These are phyloP conservation scores for Eulemur macaco DNA, from an alignment of 2,113 vertebrate species.

Conservation along the genomic window DNA sequence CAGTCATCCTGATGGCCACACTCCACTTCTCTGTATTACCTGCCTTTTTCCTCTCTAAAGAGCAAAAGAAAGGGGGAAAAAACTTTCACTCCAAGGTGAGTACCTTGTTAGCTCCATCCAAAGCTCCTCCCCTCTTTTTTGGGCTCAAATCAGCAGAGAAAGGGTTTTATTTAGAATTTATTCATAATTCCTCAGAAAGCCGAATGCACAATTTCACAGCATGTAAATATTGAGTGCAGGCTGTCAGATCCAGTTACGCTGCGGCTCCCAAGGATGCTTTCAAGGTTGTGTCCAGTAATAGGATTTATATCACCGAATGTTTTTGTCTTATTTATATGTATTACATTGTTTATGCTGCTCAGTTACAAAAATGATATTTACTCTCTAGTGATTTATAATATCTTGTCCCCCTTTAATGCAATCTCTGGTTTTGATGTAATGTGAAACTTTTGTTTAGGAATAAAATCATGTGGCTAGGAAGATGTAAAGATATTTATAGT, in stretches of 20 bases:
- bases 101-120: background rate
- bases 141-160: background rate
- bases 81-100: background rate
- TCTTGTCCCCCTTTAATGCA: background rate
- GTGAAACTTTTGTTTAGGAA: constrained; percentile 9
- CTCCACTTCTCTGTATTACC: background rate
- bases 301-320: background rate
- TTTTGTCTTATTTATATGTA: constrained; percentile 22
- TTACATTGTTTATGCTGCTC: background rate
- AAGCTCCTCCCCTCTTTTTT: background rate
- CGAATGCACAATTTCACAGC: background rate
- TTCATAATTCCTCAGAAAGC: background rate
- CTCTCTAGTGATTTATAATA: background rate
- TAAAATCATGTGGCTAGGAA: background rate
- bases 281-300: constrained; percentile 51
- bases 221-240: background rate
- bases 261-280: background rate
- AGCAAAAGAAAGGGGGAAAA: background rate
- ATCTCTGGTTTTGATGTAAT: background rate
- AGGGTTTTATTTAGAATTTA: constrained; percentile 18
- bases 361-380: background rate
- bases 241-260: background rate
- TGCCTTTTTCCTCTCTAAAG: background rate
- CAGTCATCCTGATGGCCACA: background rate
- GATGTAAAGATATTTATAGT: background rate